A percentile compares a stretch with the other conserved stretches of the same genome.
Evolutionary conservation across 2,797 vertebrate species (phyloP).

Genomic region (Gastrophryne carolinensis): DNA sequence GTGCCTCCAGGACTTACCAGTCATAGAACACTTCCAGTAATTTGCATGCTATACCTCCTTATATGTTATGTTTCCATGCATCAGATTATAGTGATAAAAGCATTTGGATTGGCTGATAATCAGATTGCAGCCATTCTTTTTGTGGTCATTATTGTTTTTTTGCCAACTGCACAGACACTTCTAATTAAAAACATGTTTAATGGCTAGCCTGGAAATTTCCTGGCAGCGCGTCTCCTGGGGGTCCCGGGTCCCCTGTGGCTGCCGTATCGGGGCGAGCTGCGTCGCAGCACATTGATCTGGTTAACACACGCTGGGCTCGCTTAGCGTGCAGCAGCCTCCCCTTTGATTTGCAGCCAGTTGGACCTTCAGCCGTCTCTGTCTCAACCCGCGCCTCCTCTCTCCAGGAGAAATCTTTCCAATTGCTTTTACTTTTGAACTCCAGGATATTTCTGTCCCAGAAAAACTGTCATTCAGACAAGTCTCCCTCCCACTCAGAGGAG

Average conservation of each 20-base stretch:
- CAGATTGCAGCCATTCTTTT: too few species aligned
- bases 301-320: constrained; percentile 22
- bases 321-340: constrained; percentile 20
- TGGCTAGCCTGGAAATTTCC: too few species aligned
- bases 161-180: too few species aligned
- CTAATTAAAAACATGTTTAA: too few species aligned
- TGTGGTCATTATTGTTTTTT: too few species aligned
- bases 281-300: constrained; percentile 40
- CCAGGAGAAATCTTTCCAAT: constrained; percentile 50
- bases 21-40: too few species aligned
- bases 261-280: not conserved
- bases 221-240: too few species aligned
- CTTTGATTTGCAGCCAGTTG: constrained; percentile 51
- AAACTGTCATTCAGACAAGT: constrained; percentile 41
- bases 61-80: too few species aligned
- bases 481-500: not conserved
- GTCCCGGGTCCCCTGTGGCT: not conserved
- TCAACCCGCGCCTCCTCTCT: constrained; percentile 48
- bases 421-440: constrained; percentile 42
- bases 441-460: constrained; percentile 46
- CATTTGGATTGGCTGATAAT: too few species aligned
- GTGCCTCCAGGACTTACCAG: too few species aligned
- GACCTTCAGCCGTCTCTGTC: constrained; percentile 41
- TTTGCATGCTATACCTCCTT: too few species aligned
- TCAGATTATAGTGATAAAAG: too few species aligned